Conservation (phyloP, 2,797 vertebrate species). For the Aulostomus chinensis region DNA sequence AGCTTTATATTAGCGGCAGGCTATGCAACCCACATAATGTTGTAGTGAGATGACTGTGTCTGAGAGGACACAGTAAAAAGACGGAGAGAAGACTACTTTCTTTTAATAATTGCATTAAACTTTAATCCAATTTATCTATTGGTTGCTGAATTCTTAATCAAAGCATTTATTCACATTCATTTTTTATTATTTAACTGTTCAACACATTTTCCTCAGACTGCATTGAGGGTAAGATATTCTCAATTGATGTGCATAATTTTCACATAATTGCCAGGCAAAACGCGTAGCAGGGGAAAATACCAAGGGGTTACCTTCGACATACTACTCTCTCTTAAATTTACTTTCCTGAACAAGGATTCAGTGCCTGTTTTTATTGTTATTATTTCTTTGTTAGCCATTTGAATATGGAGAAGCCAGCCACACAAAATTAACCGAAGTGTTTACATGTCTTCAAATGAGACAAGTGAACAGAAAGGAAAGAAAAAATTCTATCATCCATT, state of each 20-base stretch:
- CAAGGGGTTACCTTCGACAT: no score
- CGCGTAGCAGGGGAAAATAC: no score
- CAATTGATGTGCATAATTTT: no score
- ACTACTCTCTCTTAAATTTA: neutral
- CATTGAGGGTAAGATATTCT: no score
- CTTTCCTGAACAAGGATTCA: neutral
- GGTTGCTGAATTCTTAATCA: slow-evolving; percentile 8
- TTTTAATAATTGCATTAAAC: no score
- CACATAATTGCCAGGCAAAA: no score
- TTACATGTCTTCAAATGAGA: slow-evolving; percentile 1
- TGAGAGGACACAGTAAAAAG: no score
- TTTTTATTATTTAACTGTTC: slow-evolving; percentile 4
- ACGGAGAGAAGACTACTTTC: slow-evolving; percentile 5
- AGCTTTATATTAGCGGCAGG: no score
- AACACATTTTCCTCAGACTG: slow-evolving; percentile 1
- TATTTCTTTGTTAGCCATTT: neutral
- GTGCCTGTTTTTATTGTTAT: neutral
- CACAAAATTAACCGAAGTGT: neutral
- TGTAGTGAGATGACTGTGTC: no score
- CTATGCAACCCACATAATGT: no score
- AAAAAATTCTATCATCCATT: neutral
- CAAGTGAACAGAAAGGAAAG: neutral
- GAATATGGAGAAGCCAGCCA: neutral
- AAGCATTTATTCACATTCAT: neutral
- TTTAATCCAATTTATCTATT: no score